A percentile compares a stretch with the other conserved stretches of the same genome.
phyloP scores from a whole-genome alignment of 2,113 vertebrate species.

The Micronycteris hirsuta region DNA sequence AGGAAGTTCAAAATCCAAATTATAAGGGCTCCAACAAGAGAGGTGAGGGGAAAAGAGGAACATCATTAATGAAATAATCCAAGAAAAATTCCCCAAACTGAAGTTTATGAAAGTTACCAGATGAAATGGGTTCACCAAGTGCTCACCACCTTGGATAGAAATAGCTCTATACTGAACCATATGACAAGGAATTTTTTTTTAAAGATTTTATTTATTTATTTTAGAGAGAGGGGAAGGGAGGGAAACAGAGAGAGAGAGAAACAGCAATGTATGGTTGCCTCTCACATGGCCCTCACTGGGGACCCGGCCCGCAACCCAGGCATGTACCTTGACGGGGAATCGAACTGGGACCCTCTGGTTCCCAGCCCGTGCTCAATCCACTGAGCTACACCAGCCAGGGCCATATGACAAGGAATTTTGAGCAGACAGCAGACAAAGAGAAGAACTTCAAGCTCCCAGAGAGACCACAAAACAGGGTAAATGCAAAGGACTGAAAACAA shows the following conservation, averaged over 20 bases:
- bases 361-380: too few relatives aligned
- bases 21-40: neutral
- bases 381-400: too few relatives aligned
- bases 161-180: neutral
- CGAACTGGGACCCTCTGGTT: too few relatives aligned
- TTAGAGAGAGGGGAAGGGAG: too few relatives aligned
- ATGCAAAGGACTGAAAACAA: neutral
- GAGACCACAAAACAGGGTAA: neutral
- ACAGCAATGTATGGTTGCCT: too few relatives aligned
- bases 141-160: neutral
- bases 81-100: neutral
- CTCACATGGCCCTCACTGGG: too few relatives aligned
- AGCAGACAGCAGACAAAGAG: neutral
- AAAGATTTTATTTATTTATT: too few relatives aligned
- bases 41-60: neutral
- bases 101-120: neutral
- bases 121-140: neutral
- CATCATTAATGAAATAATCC: neutral
- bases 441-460: constrained; percentile 2
- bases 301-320: too few relatives aligned
- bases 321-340: too few relatives aligned
- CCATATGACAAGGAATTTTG: constrained; percentile 5
- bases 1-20: neutral
- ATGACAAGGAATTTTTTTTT: constrained; percentile 26
- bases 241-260: too few relatives aligned